Conservation (phyloP, 1,140 invertebrate species). For the Triops cancriformis region DNA sequence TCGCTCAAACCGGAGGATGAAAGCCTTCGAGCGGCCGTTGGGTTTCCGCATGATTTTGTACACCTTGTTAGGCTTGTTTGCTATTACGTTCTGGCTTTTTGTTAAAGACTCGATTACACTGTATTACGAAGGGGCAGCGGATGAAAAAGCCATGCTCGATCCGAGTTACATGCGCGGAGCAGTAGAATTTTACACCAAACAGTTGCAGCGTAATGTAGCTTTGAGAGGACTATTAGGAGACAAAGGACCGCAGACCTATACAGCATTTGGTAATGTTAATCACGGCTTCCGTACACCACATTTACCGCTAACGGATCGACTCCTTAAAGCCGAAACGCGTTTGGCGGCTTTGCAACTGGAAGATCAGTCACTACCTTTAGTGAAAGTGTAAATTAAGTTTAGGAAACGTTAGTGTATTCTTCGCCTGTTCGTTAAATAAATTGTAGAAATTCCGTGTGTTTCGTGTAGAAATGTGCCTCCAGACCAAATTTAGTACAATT, state of each 20-base stretch:
- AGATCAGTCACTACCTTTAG: slow-evolving; percentile 11
- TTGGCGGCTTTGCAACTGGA: slow-evolving; percentile 20
- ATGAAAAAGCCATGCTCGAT: slow-evolving; percentile 52
- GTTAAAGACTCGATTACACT: slow-evolving; percentile 53
- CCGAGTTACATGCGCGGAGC: slow-evolving; percentile 58
- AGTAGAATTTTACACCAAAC: slow-evolving; percentile 62
- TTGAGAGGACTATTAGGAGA: slow-evolving; percentile 53
- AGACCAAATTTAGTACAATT: too few relatives aligned
- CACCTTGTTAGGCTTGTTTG: slow-evolving; percentile 47
- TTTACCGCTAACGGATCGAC: slow-evolving; percentile 52
- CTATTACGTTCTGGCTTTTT: slow-evolving; percentile 50
- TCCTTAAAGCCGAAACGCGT: slow-evolving; percentile 49
- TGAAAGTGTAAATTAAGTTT: background rate
- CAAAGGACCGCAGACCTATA: slow-evolving; percentile 48
- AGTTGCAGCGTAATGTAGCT: slow-evolving; percentile 60
- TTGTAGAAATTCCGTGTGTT: too few relatives aligned
- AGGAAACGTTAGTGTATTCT: background rate
- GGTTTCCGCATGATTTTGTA: slow-evolving; percentile 48
- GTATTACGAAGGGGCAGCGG: slow-evolving; percentile 50
- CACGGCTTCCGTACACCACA: slow-evolving; percentile 52
- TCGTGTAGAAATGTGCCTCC: too few relatives aligned
- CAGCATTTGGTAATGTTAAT: slow-evolving; percentile 57
- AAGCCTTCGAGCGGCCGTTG: slow-evolving; percentile 47
- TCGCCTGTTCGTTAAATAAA: background rate
- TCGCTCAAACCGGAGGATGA: slow-evolving; percentile 45